A percentile compares a stretch with the other conserved stretches of the same genome.
phyloP scores from a whole-genome alignment of 2,888 invertebrate species.

The Rhamphomyia laevipes region DNA sequence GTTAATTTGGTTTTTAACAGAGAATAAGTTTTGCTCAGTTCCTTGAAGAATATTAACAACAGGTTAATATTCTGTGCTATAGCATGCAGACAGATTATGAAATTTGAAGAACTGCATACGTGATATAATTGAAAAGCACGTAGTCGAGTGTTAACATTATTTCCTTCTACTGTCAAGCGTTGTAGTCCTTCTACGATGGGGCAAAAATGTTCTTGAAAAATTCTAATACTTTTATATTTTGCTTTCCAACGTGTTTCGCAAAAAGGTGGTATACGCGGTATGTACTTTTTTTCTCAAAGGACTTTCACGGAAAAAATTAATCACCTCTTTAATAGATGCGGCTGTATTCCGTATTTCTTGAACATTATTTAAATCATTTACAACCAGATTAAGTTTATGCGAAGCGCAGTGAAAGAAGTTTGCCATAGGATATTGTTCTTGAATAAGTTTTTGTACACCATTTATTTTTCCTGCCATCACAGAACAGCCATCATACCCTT shows the following conservation, averaged over 20 bases:
- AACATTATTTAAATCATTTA: conserved; percentile 18
- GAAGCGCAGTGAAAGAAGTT: conserved; percentile 21
- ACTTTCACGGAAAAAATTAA: conserved; percentile 16
- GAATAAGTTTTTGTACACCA: conserved; percentile 20
- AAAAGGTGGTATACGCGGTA: conserved; percentile 12
- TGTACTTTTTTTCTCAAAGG: conserved; percentile 10
- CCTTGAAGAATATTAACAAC: conserved; percentile 6
- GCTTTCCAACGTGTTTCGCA: conserved; percentile 15
- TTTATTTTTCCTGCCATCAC: conserved; percentile 21
- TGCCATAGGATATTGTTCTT: conserved; percentile 18
- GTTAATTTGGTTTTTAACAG: background rate
- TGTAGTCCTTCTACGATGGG: conserved; percentile 3
- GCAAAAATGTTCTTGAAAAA: conserved; percentile 6
- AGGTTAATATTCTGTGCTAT: conserved; percentile 7
- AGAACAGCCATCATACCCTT: conserved; percentile 22
- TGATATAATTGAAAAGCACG: conserved; percentile 4
- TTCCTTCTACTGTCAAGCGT: conserved; percentile 2
- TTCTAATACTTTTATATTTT: conserved; percentile 13
- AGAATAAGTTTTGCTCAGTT: background rate
- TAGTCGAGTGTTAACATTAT: conserved; percentile 2
- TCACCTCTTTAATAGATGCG: conserved; percentile 17
- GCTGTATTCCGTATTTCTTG: conserved; percentile 19
- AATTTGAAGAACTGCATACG: background rate
- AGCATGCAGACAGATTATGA: conserved; percentile 4
- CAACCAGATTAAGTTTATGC: conserved; percentile 20